A percentile compares a stretch with the other conserved stretches of the same genome.
These are phyloP conservation scores for Cosmopolites sordidus DNA, from an alignment of 2,888 invertebrate genomes.

Conservation along the genomic window DNA sequence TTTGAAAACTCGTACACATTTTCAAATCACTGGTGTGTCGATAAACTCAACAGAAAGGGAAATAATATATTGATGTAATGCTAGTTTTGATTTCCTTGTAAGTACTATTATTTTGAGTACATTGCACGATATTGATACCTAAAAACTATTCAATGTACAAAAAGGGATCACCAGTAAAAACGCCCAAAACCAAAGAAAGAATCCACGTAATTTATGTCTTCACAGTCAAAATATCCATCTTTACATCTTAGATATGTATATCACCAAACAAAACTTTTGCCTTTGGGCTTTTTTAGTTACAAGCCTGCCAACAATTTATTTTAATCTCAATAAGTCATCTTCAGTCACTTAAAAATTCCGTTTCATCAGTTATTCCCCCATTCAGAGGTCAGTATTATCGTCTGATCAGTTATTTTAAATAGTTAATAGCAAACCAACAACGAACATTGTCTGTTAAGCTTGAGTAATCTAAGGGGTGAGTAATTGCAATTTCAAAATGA, in stretches of 20 bases:
- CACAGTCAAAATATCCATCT: neutral
- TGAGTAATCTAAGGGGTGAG: too few species aligned
- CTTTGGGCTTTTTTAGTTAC: neutral
- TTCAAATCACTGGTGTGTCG: slow-evolving; percentile 9
- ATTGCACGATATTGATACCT: slow-evolving; percentile 23
- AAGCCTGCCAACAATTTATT: too few species aligned
- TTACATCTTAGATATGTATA: neutral
- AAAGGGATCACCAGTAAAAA: neutral
- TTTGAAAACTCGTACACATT: slow-evolving; percentile 8
- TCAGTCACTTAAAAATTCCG: too few species aligned
- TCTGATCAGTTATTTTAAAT: too few species aligned
- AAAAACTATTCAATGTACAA: neutral
- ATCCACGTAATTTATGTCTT: neutral
- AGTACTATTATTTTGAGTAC: slow-evolving; percentile 23
- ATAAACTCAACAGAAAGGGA: neutral
- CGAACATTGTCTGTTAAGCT: too few species aligned
- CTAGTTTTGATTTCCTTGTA: slow-evolving; percentile 21
- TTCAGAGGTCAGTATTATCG: too few species aligned
- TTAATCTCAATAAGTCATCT: too few species aligned
- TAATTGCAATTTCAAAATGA: too few species aligned
- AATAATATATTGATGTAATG: slow-evolving; percentile 19
- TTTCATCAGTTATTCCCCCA: too few species aligned
- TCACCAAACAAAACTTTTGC: neutral
- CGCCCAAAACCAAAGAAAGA: neutral
- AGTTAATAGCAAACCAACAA: too few species aligned